phyloP scores from a whole-genome alignment of 2,888 invertebrate genomes.

The Chorisops tibialis region DNA sequence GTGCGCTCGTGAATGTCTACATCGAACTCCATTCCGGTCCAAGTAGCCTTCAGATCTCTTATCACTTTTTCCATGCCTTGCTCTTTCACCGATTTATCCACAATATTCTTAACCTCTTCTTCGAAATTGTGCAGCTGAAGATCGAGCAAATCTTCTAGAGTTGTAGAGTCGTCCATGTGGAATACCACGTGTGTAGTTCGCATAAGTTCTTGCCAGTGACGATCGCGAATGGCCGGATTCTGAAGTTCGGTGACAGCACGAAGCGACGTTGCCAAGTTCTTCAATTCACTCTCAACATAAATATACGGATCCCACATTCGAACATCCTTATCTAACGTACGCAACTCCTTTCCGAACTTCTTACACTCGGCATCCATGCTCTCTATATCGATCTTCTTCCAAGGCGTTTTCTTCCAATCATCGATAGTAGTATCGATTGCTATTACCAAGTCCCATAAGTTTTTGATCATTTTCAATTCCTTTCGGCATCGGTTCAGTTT shows the following conservation, averaged over 20 bases:
- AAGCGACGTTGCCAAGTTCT: constrained; percentile 90
- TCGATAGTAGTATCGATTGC: constrained; percentile 78
- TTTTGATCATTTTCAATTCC: constrained; percentile 72
- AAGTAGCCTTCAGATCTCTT: constrained; percentile 77
- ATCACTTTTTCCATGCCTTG: constrained; percentile 94
- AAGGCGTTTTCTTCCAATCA: constrained; percentile 90
- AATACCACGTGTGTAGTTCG: constrained; percentile 75
- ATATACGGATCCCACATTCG: constrained; percentile 74
- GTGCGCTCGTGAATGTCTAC: constrained; percentile 79
- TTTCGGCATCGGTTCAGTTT: constrained; percentile 69
- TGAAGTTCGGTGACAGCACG: constrained; percentile 90
- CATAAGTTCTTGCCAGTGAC: constrained; percentile 95
- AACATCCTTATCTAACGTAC: constrained; percentile 77
- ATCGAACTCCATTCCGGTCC: constrained; percentile 80
- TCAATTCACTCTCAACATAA: constrained; percentile 76
- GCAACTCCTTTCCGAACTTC: constrained; percentile 80
- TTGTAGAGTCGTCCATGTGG: constrained; percentile 60
- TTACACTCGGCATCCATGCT: constrained; percentile 94
- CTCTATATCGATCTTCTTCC: constrained; percentile 93
- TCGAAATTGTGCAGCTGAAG: constrained; percentile 89
- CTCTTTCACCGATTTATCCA: constrained; percentile 94
- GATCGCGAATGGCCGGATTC: constrained; percentile 88
- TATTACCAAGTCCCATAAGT: constrained; percentile 85
- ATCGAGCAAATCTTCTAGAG: constrained; percentile 80
- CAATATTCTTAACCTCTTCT: constrained; percentile 92